Evolutionary conservation across 2,113 vertebrate species (phyloP), one percentile per base, ranked within the genome.

Genomic region (Calidris pygmaea): DNA sequence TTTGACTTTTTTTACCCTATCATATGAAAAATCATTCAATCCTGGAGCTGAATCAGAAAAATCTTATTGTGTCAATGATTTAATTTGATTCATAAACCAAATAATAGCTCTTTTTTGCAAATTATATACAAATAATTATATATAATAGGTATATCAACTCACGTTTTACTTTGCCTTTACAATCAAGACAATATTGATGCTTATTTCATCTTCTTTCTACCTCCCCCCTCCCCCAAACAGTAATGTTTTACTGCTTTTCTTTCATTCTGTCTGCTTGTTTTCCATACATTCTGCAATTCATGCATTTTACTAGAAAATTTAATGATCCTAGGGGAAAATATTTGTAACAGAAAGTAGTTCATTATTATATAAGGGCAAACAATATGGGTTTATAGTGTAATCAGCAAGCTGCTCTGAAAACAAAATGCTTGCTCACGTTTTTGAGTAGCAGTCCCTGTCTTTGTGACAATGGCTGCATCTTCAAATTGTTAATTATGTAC

Each of bases 401-500:
- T n/a, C 7, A 4, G 75, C 92, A 84, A 67, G 96, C 95, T 87
- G 91, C 91, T 72, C 72, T 6, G 73, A 34, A 75, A 92, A 91
- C 88, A 75, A 27, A 77, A 6, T 47, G 89, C 95, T 91, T 48
- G 89, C 94, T 89, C n/a, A 20, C 60, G 58, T n/a, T 90, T 39
- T 78, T 84, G 92, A 43, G 74, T 59, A 77, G 95, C 91, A 18
- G 96, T 87, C 41, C 53, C 88, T 2, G 52, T 21, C 75, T 92
- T n/a, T 62, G 97, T 89, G 97, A 91, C 96, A 48, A 89, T 7
- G 92, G 80, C 87, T 7, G 92, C 75, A 55, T 90, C 79, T 92
- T 84, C 95, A 71, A 73, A 97, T 97, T 87, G 97, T 71, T 95
- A 97, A 97, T 93, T 96, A 87, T 75, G 96, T 92, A 95, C 93